phyloP scores from a whole-genome alignment of 2,888 invertebrate species.

The Synanthedon myopaeformis region DNA sequence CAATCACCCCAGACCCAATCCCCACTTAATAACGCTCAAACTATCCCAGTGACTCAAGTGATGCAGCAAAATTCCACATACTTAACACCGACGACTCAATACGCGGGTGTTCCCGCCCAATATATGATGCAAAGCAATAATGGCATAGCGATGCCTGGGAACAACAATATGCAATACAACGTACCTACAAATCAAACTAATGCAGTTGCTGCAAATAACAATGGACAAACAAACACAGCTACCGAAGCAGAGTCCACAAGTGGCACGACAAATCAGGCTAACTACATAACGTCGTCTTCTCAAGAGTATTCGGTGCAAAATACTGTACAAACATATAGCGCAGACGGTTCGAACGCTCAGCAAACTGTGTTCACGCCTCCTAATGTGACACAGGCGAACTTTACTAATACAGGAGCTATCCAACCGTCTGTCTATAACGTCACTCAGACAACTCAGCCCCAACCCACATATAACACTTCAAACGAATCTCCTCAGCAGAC shows the following conservation, averaged over 20 bases:
- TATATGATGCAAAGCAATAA: constrained; percentile 53
- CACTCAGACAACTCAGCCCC: constrained; percentile 38
- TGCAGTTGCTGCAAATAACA: constrained; percentile 34
- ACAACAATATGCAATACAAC: constrained; percentile 45
- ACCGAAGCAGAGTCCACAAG: constrained; percentile 38
- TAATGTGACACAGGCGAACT: constrained; percentile 31
- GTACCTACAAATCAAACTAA: constrained; percentile 33
- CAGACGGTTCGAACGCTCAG: constrained; percentile 36
- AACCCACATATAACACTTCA: constrained; percentile 34
- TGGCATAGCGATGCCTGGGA: constrained; percentile 33
- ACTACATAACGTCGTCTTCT: constrained; percentile 56
- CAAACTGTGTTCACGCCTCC: constrained; percentile 28
- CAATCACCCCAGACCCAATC: constrained; percentile 46
- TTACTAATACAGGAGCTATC: constrained; percentile 33
- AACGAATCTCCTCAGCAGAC: constrained; percentile 36
- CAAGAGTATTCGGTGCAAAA: constrained; percentile 43
- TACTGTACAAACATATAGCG: constrained; percentile 24
- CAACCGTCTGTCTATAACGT: constrained; percentile 30
- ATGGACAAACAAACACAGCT: constrained; percentile 28
- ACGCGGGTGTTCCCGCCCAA: constrained; percentile 43
- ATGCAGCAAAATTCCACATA: constrained; percentile 42
- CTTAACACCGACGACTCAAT: constrained; percentile 50
- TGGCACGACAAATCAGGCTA: constrained; percentile 40
- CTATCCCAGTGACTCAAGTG: constrained; percentile 38
- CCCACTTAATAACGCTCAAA: constrained; percentile 33